These are phyloP conservation scores for Limnothrissa miodon DNA, from an alignment of 2,113 vertebrate genomes.

Conservation along the genomic window DNA sequence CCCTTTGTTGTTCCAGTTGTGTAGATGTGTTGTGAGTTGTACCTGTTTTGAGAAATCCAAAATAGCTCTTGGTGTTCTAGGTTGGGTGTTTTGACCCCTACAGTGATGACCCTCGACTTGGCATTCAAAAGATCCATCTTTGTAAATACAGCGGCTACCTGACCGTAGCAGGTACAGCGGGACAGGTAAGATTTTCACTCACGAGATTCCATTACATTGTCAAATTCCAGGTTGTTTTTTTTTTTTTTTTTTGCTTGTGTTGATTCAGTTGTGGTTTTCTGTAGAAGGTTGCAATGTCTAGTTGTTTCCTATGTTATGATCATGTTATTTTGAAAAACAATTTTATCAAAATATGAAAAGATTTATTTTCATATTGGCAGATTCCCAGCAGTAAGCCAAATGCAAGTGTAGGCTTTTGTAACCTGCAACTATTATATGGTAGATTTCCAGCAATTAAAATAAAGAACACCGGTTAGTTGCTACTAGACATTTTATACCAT, in stretches of 20 bases:
- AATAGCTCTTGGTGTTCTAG: conserved; percentile 59
- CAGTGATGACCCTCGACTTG: conserved; percentile 94
- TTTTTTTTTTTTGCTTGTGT: background rate
- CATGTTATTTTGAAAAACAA: no score
- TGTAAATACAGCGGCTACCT: conserved; percentile 98
- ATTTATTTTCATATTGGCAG: no score
- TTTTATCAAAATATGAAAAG: no score
- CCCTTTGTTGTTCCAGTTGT: background rate
- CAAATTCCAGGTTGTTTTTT: background rate
- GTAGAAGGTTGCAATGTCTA: no score
- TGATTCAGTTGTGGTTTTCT: background rate
- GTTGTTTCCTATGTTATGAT: no score
- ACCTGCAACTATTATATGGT: no score
- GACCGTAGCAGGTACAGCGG: conserved; percentile 92
- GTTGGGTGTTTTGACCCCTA: conserved; percentile 97
- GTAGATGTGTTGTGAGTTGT: background rate
- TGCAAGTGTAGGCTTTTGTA: no score
- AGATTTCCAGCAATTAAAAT: no score
- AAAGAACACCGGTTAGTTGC: no score
- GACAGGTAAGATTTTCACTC: conserved; percentile 77
- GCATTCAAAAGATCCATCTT: conserved; percentile 96
- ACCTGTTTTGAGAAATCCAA: background rate
- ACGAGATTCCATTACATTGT: background rate
- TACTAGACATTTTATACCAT: no score
- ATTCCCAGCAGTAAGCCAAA: no score